These are phyloP conservation scores for Dorcus hopei DNA, from an alignment of 2,888 invertebrate species.

Conservation along the genomic window DNA sequence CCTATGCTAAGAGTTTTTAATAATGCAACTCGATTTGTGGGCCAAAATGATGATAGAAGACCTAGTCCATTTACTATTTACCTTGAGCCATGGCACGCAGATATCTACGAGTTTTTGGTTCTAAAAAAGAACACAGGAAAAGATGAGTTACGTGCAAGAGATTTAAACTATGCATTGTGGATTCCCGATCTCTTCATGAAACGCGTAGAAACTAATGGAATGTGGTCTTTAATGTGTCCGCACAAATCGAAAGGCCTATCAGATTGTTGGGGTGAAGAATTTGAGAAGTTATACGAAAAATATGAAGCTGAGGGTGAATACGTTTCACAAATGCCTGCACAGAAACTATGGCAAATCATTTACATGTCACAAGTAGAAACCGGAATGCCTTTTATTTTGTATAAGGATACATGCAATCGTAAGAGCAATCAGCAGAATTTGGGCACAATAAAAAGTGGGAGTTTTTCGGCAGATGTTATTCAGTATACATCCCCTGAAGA, in stretches of 20 bases:
- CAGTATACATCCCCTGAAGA: constrained; percentile 93
- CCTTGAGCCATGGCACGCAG: constrained; percentile 98
- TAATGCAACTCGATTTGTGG: constrained; percentile 93
- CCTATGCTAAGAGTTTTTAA: constrained; percentile 96
- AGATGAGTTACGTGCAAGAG: constrained; percentile 90
- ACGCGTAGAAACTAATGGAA: constrained; percentile 76
- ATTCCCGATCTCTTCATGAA: constrained; percentile 98
- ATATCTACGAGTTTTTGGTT: constrained; percentile 92
- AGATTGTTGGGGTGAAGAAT: constrained; percentile 94
- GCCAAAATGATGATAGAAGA: constrained; percentile 96
- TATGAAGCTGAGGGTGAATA: constrained; percentile 79
- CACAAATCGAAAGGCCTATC: constrained; percentile 85
- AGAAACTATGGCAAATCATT: constrained; percentile 89
- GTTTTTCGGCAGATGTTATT: constrained; percentile 96
- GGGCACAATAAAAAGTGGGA: constrained; percentile 97
- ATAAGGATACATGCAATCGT: constrained; percentile 93
- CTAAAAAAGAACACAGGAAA: constrained; percentile 93
- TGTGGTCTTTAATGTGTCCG: constrained; percentile 98
- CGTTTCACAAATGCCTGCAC: constrained; percentile 69
- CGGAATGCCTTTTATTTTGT: constrained; percentile 96
- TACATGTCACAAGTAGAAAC: constrained; percentile 96
- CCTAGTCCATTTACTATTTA: constrained; percentile 98
- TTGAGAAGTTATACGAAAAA: constrained; percentile 80
- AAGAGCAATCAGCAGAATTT: constrained; percentile 98
- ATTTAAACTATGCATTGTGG: constrained; percentile 96